Percentiles rank a stretch among this genome's conserved stretches.
Conservation (phyloP, 1,140 invertebrate genomes). For the Colletes gigas region DNA sequence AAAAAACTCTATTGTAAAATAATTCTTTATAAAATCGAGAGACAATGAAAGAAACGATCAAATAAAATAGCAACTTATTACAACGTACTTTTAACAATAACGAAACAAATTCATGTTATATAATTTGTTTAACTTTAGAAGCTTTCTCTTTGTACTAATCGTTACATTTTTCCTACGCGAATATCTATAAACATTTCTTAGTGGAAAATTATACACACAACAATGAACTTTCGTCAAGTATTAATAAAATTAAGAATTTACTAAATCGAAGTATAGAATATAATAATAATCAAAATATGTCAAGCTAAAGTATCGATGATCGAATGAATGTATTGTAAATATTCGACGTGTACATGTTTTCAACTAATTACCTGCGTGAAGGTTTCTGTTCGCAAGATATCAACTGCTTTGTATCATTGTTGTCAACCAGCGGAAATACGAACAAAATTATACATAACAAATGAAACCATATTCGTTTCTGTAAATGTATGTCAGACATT, state of each 20-base stretch:
- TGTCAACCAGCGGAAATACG: constrained; percentile 7
- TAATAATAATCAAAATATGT: neutral
- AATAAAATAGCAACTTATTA: neutral
- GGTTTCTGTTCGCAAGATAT: constrained; percentile 45
- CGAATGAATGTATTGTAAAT: neutral
- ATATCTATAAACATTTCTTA: neutral
- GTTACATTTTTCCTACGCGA: neutral
- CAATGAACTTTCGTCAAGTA: neutral
- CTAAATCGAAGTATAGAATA: neutral
- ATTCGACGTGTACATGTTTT: neutral
- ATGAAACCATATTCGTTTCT: constrained; percentile 25
- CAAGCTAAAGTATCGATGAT: neutral
- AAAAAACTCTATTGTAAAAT: too few species aligned
- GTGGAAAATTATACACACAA: neutral
- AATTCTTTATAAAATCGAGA: too few species aligned
- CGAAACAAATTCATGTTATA: neutral
- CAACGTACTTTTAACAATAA: too few species aligned
- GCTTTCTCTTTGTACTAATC: neutral
- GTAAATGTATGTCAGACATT: constrained; percentile 32
- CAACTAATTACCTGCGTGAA: constrained; percentile 52
- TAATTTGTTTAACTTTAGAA: neutral
- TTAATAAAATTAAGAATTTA: neutral
- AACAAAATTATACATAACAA: neutral
- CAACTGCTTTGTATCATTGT: constrained; percentile 46
- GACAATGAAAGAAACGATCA: neutral